These are phyloP conservation scores for Diceros bicornis DNA, from an alignment of 2,797 vertebrate genomes.

Conservation along the genomic window DNA sequence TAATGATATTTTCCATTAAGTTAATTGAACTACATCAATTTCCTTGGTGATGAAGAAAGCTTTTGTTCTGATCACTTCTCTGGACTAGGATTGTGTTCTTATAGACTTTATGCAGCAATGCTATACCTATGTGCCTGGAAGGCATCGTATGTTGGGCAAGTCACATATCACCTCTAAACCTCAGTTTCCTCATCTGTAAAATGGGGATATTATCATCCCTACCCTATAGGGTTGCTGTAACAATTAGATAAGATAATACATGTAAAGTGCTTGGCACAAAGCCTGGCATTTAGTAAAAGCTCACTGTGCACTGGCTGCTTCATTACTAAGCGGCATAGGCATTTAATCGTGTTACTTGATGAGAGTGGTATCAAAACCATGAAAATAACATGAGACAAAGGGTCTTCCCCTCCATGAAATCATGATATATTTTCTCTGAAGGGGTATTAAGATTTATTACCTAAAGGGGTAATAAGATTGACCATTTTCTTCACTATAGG, in stretches of 20 bases:
- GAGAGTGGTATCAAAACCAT: not conserved
- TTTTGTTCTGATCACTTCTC: slow-evolving; percentile 27
- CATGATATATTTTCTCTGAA: not conserved
- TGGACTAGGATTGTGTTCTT: slow-evolving; percentile 8
- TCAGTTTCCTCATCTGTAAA: slow-evolving; percentile 57
- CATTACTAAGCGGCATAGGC: not conserved
- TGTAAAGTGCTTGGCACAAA: not conserved
- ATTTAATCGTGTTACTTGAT: slow-evolving; percentile 7
- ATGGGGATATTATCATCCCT: not conserved
- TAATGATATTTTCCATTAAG: slow-evolving; percentile 42
- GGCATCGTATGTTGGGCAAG: not conserved
- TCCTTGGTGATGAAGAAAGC: slow-evolving; percentile 28
- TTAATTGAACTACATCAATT: slow-evolving; percentile 12
- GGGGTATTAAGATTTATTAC: not conserved
- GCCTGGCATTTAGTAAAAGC: not conserved
- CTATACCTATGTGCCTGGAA: not conserved
- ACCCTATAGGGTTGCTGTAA: not conserved
- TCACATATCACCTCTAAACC: not conserved
- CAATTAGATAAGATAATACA: not conserved
- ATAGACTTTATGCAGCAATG: not conserved
- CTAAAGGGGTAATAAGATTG: not conserved
- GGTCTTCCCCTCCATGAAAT: slow-evolving; percentile 29
- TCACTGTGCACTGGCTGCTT: not conserved
- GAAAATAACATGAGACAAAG: slow-evolving; percentile 53
- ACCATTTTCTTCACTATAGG: not conserved